Evolutionary conservation across 2,113 vertebrate species (phyloP).

Genomic region (Irena cyanogastra): DNA sequence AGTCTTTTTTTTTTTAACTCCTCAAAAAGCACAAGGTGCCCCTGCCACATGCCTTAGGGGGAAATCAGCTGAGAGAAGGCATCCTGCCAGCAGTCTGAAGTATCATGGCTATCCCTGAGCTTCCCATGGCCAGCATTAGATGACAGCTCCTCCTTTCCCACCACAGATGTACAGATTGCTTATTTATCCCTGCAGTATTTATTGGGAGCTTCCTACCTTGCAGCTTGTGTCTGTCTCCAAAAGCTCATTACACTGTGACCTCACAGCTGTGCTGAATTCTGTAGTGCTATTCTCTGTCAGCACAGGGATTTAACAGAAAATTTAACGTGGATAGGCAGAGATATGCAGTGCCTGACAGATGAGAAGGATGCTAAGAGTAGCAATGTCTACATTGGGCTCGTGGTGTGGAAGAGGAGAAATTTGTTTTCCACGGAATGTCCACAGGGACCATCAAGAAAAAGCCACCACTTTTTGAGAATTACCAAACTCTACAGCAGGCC

Average conservation of each 20-base stretch:
- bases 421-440: neutral
- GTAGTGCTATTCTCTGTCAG: neutral
- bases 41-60: neutral
- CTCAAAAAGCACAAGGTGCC: neutral
- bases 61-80: neutral
- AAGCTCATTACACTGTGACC: neutral
- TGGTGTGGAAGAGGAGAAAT: neutral
- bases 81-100: neutral
- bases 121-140: neutral
- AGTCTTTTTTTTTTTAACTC: neutral
- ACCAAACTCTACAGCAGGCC: neutral
- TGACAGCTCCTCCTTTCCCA: neutral
- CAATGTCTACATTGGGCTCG: neutral
- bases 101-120: neutral
- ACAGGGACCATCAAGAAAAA: neutral
- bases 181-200: neutral
- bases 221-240: neutral
- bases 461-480: neutral
- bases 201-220: neutral
- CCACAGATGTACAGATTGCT: neutral
- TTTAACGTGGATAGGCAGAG: neutral
- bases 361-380: neutral
- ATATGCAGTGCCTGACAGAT: neutral
- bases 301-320: neutral
- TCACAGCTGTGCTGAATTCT: constrained; percentile 13